phyloP scores from a whole-genome alignment of 2,113 vertebrate species.

The Hipposideros armiger region DNA sequence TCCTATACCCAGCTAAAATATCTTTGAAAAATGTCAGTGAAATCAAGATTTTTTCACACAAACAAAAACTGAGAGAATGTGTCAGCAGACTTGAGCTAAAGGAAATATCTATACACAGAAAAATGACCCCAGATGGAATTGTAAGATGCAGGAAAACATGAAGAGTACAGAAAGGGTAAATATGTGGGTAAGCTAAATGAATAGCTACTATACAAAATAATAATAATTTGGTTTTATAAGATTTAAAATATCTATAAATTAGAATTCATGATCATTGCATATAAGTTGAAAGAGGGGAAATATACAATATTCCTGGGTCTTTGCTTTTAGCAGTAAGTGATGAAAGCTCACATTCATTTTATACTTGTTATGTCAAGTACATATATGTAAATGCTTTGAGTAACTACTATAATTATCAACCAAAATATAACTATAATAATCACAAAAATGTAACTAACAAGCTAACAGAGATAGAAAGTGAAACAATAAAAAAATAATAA shows the following conservation, averaged over 20 bases:
- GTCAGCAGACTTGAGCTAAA: background rate
- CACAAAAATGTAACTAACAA: background rate
- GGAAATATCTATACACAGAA: background rate
- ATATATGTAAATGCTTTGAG: slow-evolving; percentile 1
- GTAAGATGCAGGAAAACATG: slow-evolving; percentile 16
- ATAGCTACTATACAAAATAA: slow-evolving; percentile 10
- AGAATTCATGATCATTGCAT: slow-evolving; percentile 19
- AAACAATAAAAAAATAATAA: slow-evolving; percentile 35
- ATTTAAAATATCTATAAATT: slow-evolving; percentile 44
- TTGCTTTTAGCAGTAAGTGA: slow-evolving; percentile 40
- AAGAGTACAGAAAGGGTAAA: slow-evolving; percentile 9
- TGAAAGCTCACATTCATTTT: slow-evolving; percentile 21
- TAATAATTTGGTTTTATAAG: background rate
- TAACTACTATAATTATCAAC: background rate
- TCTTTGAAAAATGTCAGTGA: background rate
- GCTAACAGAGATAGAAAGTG: background rate
- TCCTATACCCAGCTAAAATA: slow-evolving; percentile 60
- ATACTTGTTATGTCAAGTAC: background rate
- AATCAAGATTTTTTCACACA: slow-evolving; percentile 30
- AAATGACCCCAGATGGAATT: background rate
- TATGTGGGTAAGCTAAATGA: background rate
- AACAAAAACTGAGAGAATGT: slow-evolving; percentile 24
- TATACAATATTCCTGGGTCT: background rate
- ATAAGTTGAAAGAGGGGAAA: background rate
- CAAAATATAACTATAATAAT: slow-evolving; percentile 43